A percentile compares a stretch with the other conserved stretches of the same genome.
Conservation (phyloP, 2,797 vertebrate species). For the Melanotaenia trifasciata region DNA sequence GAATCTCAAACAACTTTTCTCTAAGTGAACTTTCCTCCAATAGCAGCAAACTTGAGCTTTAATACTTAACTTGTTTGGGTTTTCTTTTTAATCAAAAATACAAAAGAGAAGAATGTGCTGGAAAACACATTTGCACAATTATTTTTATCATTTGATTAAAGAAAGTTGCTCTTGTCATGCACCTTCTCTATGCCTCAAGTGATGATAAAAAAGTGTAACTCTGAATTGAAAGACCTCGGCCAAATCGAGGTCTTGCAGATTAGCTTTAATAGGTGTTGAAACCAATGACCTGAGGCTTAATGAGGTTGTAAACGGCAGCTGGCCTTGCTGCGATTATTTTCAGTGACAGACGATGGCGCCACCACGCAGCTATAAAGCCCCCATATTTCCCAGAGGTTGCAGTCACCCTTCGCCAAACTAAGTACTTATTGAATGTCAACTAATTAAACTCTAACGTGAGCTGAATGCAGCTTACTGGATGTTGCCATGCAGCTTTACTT, state of each 20-base stretch:
- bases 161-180: conserved; percentile 17
- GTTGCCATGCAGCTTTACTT: conserved; percentile 39
- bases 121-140: conserved; percentile 1
- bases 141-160: conserved; percentile 29
- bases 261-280: conserved; percentile 76
- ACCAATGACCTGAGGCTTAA: conserved; percentile 71
- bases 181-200: conserved; percentile 34
- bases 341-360: conserved; percentile 92
- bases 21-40: conserved; percentile 63
- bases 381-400: conserved; percentile 62
- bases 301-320: conserved; percentile 69
- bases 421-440: conserved; percentile 74
- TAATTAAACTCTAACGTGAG: conserved; percentile 75
- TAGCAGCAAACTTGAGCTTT: conserved; percentile 38
- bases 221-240: conserved; percentile 53
- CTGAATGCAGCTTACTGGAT: conserved; percentile 39
- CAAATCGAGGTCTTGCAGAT: conserved; percentile 71
- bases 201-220: conserved; percentile 23
- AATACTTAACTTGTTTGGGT: conserved; percentile 30
- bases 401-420: conserved; percentile 68
- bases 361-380: conserved; percentile 83
- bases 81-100: background rate
- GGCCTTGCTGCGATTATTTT: conserved; percentile 75
- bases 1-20: conserved; percentile 74
- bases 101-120: background rate